Evolutionary conservation across 2,888 invertebrate species (phyloP).

Genomic region (Drosophila tripunctata): DNA sequence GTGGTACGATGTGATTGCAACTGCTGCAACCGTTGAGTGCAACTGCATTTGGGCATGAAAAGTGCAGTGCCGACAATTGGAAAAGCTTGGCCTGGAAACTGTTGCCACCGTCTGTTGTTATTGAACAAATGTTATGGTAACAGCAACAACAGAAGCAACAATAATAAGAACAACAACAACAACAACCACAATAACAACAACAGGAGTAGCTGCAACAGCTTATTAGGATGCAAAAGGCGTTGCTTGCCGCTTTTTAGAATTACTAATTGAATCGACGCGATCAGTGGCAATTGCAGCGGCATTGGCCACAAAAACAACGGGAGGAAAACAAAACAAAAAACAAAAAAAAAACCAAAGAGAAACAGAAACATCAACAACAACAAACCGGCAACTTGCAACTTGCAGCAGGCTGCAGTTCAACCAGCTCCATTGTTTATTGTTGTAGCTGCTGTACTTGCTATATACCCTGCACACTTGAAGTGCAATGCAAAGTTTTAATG

Average conservation of each 20-base stretch:
- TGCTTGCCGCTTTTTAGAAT: slow-evolving; percentile 83
- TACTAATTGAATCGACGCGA: slow-evolving; percentile 84
- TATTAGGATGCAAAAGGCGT: slow-evolving; percentile 83
- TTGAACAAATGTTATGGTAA: slow-evolving; percentile 66
- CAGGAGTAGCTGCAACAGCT: slow-evolving; percentile 36
- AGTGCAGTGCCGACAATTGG: slow-evolving; percentile 59
- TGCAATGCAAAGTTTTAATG: neutral
- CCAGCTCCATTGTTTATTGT: slow-evolving; percentile 46
- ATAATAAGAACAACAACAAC: slow-evolving; percentile 14
- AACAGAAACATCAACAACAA: slow-evolving; percentile 5
- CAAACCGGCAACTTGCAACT: slow-evolving; percentile 17
- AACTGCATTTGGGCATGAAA: slow-evolving; percentile 71
- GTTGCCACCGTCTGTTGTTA: slow-evolving; percentile 43
- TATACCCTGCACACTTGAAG: slow-evolving; percentile 2
- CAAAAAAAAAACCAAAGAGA: neutral
- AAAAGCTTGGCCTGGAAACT: slow-evolving; percentile 66
- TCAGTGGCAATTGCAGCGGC: slow-evolving; percentile 76
- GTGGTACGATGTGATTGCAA: slow-evolving; percentile 36
- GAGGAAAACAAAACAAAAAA: slow-evolving; percentile 20
- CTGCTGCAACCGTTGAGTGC: slow-evolving; percentile 32
- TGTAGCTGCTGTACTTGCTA: slow-evolving; percentile 5
- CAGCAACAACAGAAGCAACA: slow-evolving; percentile 24
- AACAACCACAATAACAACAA: slow-evolving; percentile 10
- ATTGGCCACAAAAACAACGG: slow-evolving; percentile 29
- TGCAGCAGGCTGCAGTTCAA: neutral